Conservation (phyloP, 2,888 invertebrate species). For the Dendrolimus pini region DNA sequence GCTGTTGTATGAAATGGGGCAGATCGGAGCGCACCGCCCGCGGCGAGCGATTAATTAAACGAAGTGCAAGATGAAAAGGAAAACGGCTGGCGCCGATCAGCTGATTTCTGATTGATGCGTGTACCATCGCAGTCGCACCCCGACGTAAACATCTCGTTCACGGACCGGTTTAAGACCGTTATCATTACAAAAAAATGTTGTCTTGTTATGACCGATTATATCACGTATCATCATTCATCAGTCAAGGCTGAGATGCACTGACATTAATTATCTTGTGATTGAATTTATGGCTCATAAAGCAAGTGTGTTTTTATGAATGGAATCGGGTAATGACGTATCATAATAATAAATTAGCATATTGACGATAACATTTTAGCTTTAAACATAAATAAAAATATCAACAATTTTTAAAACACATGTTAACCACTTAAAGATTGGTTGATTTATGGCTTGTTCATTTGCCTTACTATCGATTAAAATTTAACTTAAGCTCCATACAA, state of each 20-base stretch:
- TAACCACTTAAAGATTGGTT: too few species aligned
- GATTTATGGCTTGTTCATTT: too few species aligned
- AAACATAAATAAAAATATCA: too few species aligned
- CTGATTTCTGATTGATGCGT: constrained; percentile 64
- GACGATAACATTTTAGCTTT: too few species aligned
- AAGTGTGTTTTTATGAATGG: neutral
- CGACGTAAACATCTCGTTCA: constrained; percentile 35
- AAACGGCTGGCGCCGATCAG: constrained; percentile 56
- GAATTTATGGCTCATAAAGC: neutral
- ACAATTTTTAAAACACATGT: too few species aligned
- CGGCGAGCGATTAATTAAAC: constrained; percentile 63
- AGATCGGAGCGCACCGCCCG: constrained; percentile 30
- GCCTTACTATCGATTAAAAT: too few species aligned
- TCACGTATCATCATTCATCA: constrained; percentile 27
- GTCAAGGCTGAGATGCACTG: constrained; percentile 26
- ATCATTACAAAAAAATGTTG: constrained; percentile 33
- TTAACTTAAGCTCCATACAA: too few species aligned
- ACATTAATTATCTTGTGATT: neutral
- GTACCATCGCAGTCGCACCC: constrained; percentile 33
- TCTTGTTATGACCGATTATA: constrained; percentile 40
- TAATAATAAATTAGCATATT: too few species aligned
- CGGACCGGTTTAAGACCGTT: constrained; percentile 55
- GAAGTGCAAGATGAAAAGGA: constrained; percentile 65
- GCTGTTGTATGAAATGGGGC: constrained; percentile 23
- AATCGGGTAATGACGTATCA: too few species aligned